These are phyloP conservation scores for Anolis apletophallus DNA, from an alignment of 2,797 vertebrate genomes.

Conservation along the genomic window DNA sequence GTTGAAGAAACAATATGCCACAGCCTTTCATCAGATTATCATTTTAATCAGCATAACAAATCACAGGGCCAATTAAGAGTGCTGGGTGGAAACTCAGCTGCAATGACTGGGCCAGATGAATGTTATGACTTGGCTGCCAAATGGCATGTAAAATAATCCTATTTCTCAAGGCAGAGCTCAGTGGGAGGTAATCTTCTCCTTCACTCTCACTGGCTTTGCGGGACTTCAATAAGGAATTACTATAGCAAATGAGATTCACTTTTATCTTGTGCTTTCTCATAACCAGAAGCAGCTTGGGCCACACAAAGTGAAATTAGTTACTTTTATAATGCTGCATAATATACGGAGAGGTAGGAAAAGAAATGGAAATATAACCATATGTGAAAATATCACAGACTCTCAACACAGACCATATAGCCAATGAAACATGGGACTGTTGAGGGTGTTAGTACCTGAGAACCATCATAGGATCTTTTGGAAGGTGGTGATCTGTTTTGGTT, in stretches of 20 bases:
- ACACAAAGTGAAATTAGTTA: constrained; percentile 16
- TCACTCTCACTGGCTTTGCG: constrained; percentile 27
- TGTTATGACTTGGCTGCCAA: constrained; percentile 62
- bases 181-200: constrained; percentile 64
- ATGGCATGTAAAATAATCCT: constrained; percentile 63
- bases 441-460: too few relatives aligned
- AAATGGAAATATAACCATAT: background rate
- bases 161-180: constrained; percentile 54
- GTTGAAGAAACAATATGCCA: constrained; percentile 33
- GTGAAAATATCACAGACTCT: background rate
- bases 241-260: constrained; percentile 51
- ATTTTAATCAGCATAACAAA: constrained; percentile 48
- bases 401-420: background rate
- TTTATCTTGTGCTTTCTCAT: constrained; percentile 49
- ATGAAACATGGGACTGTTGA: background rate
- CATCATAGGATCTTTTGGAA: too few relatives aligned
- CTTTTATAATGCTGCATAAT: constrained; percentile 8
- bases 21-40: constrained; percentile 58
- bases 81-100: constrained; percentile 35
- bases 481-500: too few relatives aligned
- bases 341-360: background rate
- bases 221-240: constrained; percentile 56
- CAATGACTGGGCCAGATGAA: constrained; percentile 34
- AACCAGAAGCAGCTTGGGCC: constrained; percentile 10
- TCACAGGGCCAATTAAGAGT: constrained; percentile 64